Conservation (phyloP, 2,113 vertebrate species). For the Taurulus bubalis region DNA sequence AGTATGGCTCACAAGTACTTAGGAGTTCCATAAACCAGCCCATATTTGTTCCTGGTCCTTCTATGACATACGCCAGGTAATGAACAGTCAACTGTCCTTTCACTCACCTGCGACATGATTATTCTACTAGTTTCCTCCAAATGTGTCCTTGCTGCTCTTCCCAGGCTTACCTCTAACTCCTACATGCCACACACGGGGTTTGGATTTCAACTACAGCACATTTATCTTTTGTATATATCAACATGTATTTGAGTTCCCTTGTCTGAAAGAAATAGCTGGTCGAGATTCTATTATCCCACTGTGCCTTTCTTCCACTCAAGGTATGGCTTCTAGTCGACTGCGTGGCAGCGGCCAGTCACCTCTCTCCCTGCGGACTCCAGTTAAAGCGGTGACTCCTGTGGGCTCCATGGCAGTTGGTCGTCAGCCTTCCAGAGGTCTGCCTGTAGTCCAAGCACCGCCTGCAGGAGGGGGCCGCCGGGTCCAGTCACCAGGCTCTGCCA, state of each 20-base stretch:
- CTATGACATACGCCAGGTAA: neutral
- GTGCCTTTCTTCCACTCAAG: slow-evolving; percentile 67
- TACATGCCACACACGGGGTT: neutral
- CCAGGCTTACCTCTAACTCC: slow-evolving; percentile 29
- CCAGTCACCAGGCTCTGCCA: slow-evolving; percentile 77
- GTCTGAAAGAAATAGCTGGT: neutral
- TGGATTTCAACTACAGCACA: neutral
- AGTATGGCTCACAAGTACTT: neutral
- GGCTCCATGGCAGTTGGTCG: slow-evolving; percentile 78
- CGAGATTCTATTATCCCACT: neutral
- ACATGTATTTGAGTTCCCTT: neutral
- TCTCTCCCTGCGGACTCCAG: slow-evolving; percentile 80
- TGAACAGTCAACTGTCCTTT: slow-evolving; percentile 10
- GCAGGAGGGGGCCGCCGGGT: slow-evolving; percentile 74
- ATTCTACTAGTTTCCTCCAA: slow-evolving; percentile 5
- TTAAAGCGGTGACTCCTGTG: slow-evolving; percentile 84
- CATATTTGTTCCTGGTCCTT: neutral
- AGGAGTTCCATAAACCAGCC: slow-evolving; percentile 13
- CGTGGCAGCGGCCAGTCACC: slow-evolving; percentile 84
- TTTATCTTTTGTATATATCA: neutral
- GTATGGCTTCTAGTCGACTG: slow-evolving; percentile 84
- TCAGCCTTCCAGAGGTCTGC: slow-evolving; percentile 83
- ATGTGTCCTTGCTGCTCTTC: neutral
- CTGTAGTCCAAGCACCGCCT: slow-evolving; percentile 68
- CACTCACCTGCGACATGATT: slow-evolving; percentile 1